Evolutionary conservation across 37 sponge, comb jelly and placozoan species (phyloP).

Genomic region (Haliclona indistincta): DNA sequence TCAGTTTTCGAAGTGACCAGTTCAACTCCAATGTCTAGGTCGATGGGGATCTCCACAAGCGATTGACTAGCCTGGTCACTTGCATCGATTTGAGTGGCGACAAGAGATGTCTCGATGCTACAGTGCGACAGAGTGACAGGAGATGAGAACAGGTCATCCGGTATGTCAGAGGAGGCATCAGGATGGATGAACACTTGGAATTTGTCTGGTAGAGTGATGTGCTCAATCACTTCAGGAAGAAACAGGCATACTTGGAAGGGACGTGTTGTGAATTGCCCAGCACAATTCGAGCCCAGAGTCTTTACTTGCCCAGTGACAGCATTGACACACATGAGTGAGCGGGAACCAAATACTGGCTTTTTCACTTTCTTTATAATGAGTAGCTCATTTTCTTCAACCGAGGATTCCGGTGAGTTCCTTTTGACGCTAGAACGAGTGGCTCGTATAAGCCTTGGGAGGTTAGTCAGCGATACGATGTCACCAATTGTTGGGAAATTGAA

Average conservation of each 20-base stretch:
- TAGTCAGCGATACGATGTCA: slow-evolving; percentile 28
- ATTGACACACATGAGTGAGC: not conserved
- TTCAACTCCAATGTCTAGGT: slow-evolving; percentile 45
- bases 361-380: slow-evolving; percentile 13
- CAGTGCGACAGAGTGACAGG: slow-evolving; percentile 26
- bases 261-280: slow-evolving; percentile 59
- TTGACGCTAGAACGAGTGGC: slow-evolving; percentile 33
- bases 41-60: slow-evolving; percentile 50
- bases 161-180: not conserved
- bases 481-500: slow-evolving; percentile 37
- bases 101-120: slow-evolving; percentile 37
- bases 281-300: slow-evolving; percentile 21
- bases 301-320: slow-evolving; percentile 20
- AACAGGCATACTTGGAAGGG: slow-evolving; percentile 55
- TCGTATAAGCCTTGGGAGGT: slow-evolving; percentile 34
- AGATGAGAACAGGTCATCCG: not conserved
- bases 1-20: not conserved
- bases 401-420: slow-evolving; percentile 20
- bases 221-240: slow-evolving; percentile 58
- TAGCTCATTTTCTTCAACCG: slow-evolving; percentile 26
- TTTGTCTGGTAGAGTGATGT: slow-evolving; percentile 8
- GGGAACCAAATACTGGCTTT: slow-evolving; percentile 2
- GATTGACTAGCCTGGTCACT: slow-evolving; percentile 9
- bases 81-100: slow-evolving; percentile 18
- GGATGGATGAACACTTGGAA: slow-evolving; percentile 35